Evolutionary conservation across 1,140 invertebrate species (phyloP), one percentile per base, ranked within the genome.

Genomic region (Holcopasites calliopsidis): DNA sequence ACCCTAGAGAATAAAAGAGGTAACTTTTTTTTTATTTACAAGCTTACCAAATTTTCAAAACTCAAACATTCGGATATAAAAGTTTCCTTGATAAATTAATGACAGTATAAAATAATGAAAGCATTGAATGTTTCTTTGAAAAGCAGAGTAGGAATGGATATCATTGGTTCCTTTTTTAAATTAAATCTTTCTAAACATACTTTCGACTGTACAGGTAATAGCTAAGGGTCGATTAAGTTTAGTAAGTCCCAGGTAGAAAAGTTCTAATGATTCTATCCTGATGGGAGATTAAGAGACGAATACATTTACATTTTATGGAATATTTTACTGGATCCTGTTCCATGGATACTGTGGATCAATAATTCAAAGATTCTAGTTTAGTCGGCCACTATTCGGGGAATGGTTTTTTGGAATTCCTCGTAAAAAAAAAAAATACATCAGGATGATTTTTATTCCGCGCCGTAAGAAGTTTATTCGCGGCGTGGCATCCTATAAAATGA

Each of bases 291-390:
- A 72, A 72, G 49, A 72, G 58, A 49, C 35, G 58, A 64, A 49
- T 49, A 52, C 42, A 64, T 72, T 54, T 72, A 33, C 70, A 64
- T 64, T 64, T 72, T 64, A 72, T 72, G 58, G 58, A 64, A 62
- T 72, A 40, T 64, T 72, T 72, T 72, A 72, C 33, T 50, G 33
- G 58, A 72, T 64, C 58, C n/a, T 4, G 31, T 54, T 38, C 58
- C 35, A 18, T 7, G 57, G 57, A 72, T 61, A 52, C 23, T 42
- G 35, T 3, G 11, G 69, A 72, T 72, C 70, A 72, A 72, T 72
- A 72, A 72, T 72, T 72, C 70, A 40, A 44, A 62, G 47, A 72
- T 64, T 64, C 31, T 31, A 16, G 58, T 6, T 35, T 49, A 49
- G 11, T 26, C 18, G 7, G 42, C 26, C 31, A 7, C 26, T 18